Base-by-base conservation (phyloP, 2,113 vertebrate species). In the Elgaria multicarinata region DNA sequence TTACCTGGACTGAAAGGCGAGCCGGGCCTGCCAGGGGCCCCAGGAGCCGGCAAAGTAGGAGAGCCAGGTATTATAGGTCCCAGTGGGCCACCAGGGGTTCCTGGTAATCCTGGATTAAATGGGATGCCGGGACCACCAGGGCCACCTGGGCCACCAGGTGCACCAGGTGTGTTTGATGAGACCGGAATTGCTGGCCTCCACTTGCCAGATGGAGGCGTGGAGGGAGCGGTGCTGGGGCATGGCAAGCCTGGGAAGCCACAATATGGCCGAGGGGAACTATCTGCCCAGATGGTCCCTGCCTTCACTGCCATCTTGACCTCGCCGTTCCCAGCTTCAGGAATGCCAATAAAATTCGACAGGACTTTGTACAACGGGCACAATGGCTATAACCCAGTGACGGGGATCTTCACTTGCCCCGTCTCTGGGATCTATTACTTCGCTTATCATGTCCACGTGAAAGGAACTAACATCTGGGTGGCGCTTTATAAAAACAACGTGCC, bases 401-500 rank as follows among this genome's bases (percentile, higher is more conserved):
- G 99, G 72, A 98, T 99, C 92, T 99, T 99, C 96, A 99, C 98
- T 82, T 98, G 98, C 94, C 98, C 98, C 0, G 44, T 99, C 26
- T 97, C 98, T 0, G 99, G 99, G 76, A 97, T 99, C 95, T 99
- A 99, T 96, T 99, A 99, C 97, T 99, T 99, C 90, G 98, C 99
- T 85, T 99, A 99, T 95, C 99, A 99, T 0, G 98, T 99, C 95
- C 99, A 99, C 0, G 98, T 99, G 95, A 99, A 99, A 98, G 99
- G 99, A 97, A 99, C 98, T 90, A 99, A 98, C 12, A 97, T 99
- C 87, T 99, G 99, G 99, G 99, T 99, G 97, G 99, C 99, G 0
- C 97, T 99, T 86, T 99, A 99, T 88, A 99, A 99, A 97, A 99
- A 99, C 98, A 99, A 99, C 95, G 98, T 99, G 95, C 99, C 99